A percentile compares a stretch with the other conserved stretches of the same genome.
Conservation (phyloP, 2,113 vertebrate genomes). For the Mirounga angustirostris region DNA sequence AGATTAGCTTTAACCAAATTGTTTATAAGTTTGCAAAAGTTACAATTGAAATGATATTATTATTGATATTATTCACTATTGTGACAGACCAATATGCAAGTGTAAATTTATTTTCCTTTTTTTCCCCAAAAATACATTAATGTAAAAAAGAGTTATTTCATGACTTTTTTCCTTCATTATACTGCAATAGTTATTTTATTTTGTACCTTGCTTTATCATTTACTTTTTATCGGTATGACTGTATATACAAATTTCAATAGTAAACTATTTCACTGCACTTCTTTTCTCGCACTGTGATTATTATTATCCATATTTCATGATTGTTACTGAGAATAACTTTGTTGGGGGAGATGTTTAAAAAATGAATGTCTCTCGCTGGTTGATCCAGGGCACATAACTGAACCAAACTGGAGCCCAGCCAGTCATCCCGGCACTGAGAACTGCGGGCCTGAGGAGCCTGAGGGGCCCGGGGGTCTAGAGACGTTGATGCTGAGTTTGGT, state of each 20-base stretch:
- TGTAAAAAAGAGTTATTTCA: background rate
- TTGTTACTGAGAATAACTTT: background rate
- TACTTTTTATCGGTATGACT: background rate
- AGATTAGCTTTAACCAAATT: slow-evolving; percentile 38
- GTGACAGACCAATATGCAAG: background rate
- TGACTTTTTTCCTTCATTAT: background rate
- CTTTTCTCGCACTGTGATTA: background rate
- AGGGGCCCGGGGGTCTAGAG: background rate
- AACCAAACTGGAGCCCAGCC: background rate
- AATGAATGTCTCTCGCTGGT: background rate
- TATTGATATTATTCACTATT: background rate
- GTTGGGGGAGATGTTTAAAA: background rate
- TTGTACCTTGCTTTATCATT: background rate
- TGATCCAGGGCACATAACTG: background rate
- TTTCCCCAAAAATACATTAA: background rate
- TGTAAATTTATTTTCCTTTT: slow-evolving; percentile 8
- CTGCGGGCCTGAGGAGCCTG: background rate
- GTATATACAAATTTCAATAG: background rate
- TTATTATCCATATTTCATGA: background rate
- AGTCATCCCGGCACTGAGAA: background rate
- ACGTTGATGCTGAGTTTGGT: rapidly evolving
- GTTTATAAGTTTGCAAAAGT: background rate
- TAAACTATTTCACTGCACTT: background rate
- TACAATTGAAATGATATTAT: background rate
- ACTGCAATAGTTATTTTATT: background rate